These are phyloP conservation scores for Lampris megalopsis DNA, from an alignment of 2,113 vertebrate species.

Conservation along the genomic window DNA sequence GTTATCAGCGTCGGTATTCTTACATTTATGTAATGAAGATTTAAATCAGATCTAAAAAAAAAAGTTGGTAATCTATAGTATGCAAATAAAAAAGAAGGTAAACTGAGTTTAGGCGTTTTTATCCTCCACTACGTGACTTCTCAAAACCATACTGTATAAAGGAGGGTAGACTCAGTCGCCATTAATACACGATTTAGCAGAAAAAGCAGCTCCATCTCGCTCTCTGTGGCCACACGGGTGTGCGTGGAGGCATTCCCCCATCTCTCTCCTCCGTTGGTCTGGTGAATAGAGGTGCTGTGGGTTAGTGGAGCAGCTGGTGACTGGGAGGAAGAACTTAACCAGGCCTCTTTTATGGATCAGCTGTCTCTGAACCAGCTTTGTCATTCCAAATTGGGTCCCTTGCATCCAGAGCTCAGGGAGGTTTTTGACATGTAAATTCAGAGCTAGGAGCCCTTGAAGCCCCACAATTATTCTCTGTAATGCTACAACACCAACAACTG, in stretches of 20 bases:
- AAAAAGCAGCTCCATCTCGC: conserved; percentile 35
- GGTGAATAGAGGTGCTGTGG: conserved; percentile 78
- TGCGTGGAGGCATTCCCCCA: conserved; percentile 50
- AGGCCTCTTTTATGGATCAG: conserved; percentile 84
- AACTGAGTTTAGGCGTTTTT: too few relatives aligned
- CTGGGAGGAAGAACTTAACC: conserved; percentile 84
- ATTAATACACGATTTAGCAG: conserved; percentile 27
- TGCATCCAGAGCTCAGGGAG: conserved; percentile 74
- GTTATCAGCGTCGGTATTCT: too few relatives aligned
- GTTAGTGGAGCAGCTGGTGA: conserved; percentile 84
- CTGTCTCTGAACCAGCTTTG: conserved; percentile 81
- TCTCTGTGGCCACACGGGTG: conserved; percentile 32
- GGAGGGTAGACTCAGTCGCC: not conserved
- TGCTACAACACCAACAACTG: conserved; percentile 57
- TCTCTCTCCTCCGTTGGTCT: conserved; percentile 38
- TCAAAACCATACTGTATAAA: not conserved
- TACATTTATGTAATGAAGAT: too few relatives aligned
- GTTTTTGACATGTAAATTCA: conserved; percentile 83
- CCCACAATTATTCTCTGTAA: conserved; percentile 70
- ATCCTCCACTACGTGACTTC: not conserved
- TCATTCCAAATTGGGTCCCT: conserved; percentile 82
- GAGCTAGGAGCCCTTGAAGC: conserved; percentile 62
- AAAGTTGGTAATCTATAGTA: too few relatives aligned
- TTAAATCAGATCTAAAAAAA: too few relatives aligned
- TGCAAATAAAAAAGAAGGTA: too few relatives aligned